Conservation (phyloP, 2,888 invertebrate species). For the Sisyra terminalis region DNA sequence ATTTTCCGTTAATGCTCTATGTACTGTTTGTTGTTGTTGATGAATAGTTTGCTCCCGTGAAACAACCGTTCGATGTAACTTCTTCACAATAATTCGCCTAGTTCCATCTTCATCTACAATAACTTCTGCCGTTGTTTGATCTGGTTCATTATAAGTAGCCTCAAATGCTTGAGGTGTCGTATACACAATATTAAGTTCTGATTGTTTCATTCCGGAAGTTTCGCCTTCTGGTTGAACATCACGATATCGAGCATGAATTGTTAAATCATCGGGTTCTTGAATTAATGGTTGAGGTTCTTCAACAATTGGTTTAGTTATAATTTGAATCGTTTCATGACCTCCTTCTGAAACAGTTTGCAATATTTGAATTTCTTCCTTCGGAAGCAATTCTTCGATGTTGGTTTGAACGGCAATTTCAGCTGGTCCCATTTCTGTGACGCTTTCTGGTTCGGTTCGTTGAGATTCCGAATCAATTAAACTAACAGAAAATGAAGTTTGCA, state of each 20-base stretch:
- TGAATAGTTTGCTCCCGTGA: constrained; percentile 48
- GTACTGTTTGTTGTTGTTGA: constrained; percentile 38
- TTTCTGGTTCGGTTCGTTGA: constrained; percentile 16
- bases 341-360: constrained; percentile 39
- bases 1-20: constrained; percentile 34
- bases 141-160: constrained; percentile 65
- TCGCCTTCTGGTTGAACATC: constrained; percentile 31
- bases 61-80: constrained; percentile 48
- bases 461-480: constrained; percentile 6
- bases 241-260: constrained; percentile 58
- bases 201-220: constrained; percentile 31
- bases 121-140: constrained; percentile 67
- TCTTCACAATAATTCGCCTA: constrained; percentile 60
- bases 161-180: constrained; percentile 62
- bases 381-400: constrained; percentile 26
- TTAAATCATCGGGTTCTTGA: constrained; percentile 39
- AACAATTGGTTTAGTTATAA: constrained; percentile 41
- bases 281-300: constrained; percentile 31
- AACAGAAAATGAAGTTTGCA: constrained; percentile 31
- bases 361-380: constrained; percentile 48
- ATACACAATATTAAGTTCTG: constrained; percentile 55
- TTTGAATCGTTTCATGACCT: constrained; percentile 54
- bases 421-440: constrained; percentile 16
- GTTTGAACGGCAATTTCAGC: constrained; percentile 24
- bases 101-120: constrained; percentile 68